Evolutionary conservation across 1,140 invertebrate genomes (phyloP), one percentile per base, ranked within the genome.

Genomic region (Dendroctonus valens): DNA sequence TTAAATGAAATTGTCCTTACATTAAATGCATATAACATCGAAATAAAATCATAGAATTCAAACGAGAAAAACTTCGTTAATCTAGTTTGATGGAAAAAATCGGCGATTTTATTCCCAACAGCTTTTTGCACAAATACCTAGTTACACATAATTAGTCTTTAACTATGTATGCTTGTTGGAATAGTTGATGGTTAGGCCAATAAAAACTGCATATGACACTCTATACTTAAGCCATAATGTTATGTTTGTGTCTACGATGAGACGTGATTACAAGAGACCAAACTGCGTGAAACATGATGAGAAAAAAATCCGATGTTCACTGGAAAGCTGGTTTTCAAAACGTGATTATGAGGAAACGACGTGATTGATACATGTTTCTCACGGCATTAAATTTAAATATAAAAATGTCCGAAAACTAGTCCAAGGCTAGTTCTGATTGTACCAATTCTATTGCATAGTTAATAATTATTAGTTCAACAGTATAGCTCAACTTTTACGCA

Each of bases 361-460:
- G 15, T 5, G 50, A 26, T 14, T 26, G 50, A 52, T 55, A 55
- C 38, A 41, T 55, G 41, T 55, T 55, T 55, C 53, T 55, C 53
- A 55, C 53, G 53, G 8, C 14, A 55, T 55, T 55, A 55, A 55
- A 26, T 26, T 26, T 26, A 26, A 26, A 26, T 26, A 26, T 26
- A 26, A 26, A 26, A 26, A 26, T 26, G 26, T 26, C 26, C 26
- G 26, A 26, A 26, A 26, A 26, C 26, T 26, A 26, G 26, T 26
- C 26, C 26, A 48, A 48, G 11, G 8, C 15, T 48, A 48, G 46
- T 48, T 48, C 15, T n/a, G 39, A 38, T 55, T 41, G 6, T 6
- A 41, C 40, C 38, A 26, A 26, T 26, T 26, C 26, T 26, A 26
- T 26, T 26, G 26, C 26, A 26, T 26, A 26, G 26, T 26, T 26